A percentile compares a stretch with the other conserved stretches of the same genome.
Conservation (phyloP, 2,113 vertebrate genomes). For the Alces alces region DNA sequence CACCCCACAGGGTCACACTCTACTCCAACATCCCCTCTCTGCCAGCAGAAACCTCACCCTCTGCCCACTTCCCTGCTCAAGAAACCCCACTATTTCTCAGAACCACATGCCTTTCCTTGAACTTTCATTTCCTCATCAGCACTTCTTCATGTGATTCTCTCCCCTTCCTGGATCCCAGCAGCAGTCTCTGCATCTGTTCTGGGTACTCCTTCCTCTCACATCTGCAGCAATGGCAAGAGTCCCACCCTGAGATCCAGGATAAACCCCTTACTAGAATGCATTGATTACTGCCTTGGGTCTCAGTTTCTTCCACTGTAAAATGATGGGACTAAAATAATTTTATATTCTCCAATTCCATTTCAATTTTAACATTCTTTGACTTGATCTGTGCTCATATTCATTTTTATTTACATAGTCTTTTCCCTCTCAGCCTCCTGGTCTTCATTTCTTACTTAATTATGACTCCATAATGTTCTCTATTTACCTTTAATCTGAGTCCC, state of each 20-base stretch:
- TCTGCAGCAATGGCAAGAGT: background rate
- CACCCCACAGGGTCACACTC: background rate
- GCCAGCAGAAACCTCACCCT: background rate
- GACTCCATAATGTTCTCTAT: background rate
- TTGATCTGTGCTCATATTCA: background rate
- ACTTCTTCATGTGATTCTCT: background rate
- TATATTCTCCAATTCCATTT: background rate
- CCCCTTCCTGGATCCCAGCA: background rate
- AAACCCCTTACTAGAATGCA: background rate
- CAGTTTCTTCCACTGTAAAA: background rate
- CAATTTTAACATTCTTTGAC: background rate
- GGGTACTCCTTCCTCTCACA: background rate
- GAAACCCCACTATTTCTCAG: background rate
- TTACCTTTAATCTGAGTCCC: background rate
- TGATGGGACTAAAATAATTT: background rate
- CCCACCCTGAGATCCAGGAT: background rate
- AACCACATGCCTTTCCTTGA: background rate
- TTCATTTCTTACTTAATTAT: background rate
- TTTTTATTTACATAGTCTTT: background rate
- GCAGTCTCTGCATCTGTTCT: background rate
- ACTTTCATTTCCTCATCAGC: background rate
- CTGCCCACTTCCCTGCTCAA: background rate
- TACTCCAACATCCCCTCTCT: background rate
- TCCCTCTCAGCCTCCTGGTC: background rate
- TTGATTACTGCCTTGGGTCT: too few species aligned